phyloP scores from a whole-genome alignment of 2,113 vertebrate genomes.

The Cathartes aura region DNA sequence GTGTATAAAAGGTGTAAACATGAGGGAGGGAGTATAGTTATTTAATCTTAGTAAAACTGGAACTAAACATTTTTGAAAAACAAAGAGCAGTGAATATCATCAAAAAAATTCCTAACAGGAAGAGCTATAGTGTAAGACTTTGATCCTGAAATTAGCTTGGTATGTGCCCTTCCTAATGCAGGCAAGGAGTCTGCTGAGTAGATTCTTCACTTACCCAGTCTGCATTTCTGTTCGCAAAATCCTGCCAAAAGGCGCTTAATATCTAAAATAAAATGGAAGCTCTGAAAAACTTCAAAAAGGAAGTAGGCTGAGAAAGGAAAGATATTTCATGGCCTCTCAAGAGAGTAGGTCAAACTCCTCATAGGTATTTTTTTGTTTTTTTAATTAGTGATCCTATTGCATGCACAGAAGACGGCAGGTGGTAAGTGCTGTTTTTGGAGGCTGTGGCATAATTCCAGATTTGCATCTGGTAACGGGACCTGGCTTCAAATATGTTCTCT shows the following conservation, averaged over 20 bases:
- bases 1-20: slow-evolving; percentile 10
- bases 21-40: neutral
- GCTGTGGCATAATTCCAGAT: neutral
- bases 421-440: neutral
- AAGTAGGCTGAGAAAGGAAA: neutral
- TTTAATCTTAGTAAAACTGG: slow-evolving; percentile 7
- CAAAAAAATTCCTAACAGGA: neutral
- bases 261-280: neutral
- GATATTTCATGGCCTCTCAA: neutral
- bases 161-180: neutral
- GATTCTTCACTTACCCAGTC: neutral
- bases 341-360: neutral
- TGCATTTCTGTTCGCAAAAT: neutral
- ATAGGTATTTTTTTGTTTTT: neutral
- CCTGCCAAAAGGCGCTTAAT: neutral
- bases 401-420: neutral
- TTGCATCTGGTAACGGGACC: neutral
- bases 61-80: slow-evolving; percentile 5
- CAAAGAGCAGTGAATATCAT: neutral
- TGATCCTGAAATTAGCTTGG: slow-evolving; percentile 28
- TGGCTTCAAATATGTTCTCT: neutral
- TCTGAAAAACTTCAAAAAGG: neutral
- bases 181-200: neutral
- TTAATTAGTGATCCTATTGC: neutral
- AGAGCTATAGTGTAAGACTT: neutral